Conservation (phyloP, 2,113 vertebrate species). For the Sapajus apella region DNA sequence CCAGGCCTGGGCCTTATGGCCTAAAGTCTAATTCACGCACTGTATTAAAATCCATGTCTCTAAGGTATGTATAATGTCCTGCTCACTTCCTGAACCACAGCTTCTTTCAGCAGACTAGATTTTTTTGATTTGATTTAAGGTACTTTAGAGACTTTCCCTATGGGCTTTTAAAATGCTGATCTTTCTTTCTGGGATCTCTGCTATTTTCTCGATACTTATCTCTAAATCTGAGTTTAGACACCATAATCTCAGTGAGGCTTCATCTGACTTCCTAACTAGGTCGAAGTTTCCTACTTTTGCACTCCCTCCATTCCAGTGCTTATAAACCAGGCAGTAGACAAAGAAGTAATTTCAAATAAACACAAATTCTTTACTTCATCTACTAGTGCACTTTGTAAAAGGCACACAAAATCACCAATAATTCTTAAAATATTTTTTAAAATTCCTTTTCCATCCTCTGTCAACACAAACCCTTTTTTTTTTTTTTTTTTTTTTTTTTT, state of each 20-base stretch:
- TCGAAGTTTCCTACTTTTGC: background rate
- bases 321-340: background rate
- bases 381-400: background rate
- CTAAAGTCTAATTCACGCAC: background rate
- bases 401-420: background rate
- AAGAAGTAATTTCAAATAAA: background rate
- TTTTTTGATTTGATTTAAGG: background rate
- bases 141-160: background rate
- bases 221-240: background rate
- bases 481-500: conserved; percentile 62
- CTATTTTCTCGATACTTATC: background rate
- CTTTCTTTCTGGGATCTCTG: background rate
- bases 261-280: too few species aligned
- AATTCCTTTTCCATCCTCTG: background rate
- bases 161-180: background rate
- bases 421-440: background rate
- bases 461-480: conserved; percentile 12
- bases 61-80: background rate
- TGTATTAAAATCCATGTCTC: background rate
- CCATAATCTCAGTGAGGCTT: background rate
- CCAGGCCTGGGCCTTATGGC: background rate
- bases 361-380: conserved; percentile 9
- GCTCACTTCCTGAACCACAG: background rate
- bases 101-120: background rate
- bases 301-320: background rate